These are phyloP conservation scores for Drosophila pseudotakahashii DNA, from an alignment of 2,888 invertebrate species.

Conservation along the genomic window DNA sequence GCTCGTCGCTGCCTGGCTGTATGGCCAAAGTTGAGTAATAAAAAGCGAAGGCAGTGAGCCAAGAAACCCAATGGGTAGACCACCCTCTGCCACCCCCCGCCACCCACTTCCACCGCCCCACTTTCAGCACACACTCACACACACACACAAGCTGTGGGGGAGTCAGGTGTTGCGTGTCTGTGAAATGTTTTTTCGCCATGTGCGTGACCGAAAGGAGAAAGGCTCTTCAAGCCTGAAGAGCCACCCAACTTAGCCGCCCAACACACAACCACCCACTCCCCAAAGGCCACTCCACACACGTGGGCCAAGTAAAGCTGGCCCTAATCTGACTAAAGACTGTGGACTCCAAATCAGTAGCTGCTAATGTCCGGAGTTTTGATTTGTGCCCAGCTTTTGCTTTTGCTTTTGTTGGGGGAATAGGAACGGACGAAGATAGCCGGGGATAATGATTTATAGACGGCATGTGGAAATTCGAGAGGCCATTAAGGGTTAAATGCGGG, in stretches of 20 bases:
- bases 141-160: conserved; percentile 16
- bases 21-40: conserved; percentile 57
- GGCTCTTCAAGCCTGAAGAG: conserved; percentile 3
- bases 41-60: conserved; percentile 44
- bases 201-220: conserved; percentile 65
- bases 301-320: conserved; percentile 7
- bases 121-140: neutral
- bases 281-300: conserved; percentile 17
- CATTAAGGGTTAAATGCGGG: neutral
- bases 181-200: conserved; percentile 67
- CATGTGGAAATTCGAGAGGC: conserved; percentile 5
- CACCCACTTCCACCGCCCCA: conserved; percentile 21
- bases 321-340: conserved; percentile 34
- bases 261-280: conserved; percentile 8
- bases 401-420: conserved; percentile 3
- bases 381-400: conserved; percentile 20
- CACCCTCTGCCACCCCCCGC: conserved; percentile 8
- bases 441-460: conserved; percentile 23
- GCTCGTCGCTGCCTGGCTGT: conserved; percentile 22
- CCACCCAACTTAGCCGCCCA: neutral
- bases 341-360: conserved; percentile 25
- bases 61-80: conserved; percentile 14
- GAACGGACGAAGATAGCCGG: conserved; percentile 9
- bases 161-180: conserved; percentile 70
- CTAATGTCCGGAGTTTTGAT: conserved; percentile 29